phyloP scores from a whole-genome alignment of 2,888 invertebrate species.

The Laothoe populi region DNA sequence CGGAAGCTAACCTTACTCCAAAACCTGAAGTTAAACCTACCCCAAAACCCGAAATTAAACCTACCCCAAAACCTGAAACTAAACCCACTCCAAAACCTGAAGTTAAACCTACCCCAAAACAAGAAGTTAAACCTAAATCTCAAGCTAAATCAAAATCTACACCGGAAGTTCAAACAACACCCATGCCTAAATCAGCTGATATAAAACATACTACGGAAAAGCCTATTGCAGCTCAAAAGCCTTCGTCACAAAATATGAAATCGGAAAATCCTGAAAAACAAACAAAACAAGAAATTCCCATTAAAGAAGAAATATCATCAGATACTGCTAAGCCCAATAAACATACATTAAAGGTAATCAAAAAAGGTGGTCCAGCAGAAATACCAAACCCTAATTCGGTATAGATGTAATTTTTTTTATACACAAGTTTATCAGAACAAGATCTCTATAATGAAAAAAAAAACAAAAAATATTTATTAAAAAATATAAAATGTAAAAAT shows the following conservation, averaged over 20 bases:
- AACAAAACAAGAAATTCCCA: conserved; percentile 66
- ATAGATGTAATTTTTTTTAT: conserved; percentile 29
- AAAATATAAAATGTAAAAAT: not conserved
- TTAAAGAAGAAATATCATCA: conserved; percentile 81
- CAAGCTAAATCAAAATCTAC: conserved; percentile 34
- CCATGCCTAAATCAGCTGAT: conserved; percentile 9
- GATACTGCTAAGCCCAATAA: conserved; percentile 82
- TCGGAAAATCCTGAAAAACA: conserved; percentile 30
- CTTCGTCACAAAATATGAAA: conserved; percentile 35
- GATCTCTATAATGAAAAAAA: conserved; percentile 37
- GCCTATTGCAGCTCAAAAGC: conserved; percentile 25
- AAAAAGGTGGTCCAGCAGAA: conserved; percentile 81
- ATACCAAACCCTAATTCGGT: conserved; percentile 70
- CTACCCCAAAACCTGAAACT: conserved; percentile 32
- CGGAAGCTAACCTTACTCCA: conserved; percentile 27
- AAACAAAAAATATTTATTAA: conserved; percentile 12
- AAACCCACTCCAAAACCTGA: conserved; percentile 30
- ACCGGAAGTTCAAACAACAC: conserved; percentile 30
- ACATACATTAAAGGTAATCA: conserved; percentile 85
- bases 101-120: conserved; percentile 30
- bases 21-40: conserved; percentile 36
- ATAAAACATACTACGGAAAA: not conserved
- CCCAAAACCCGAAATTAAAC: conserved; percentile 32
- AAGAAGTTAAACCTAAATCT: conserved; percentile 35
- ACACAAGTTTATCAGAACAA: conserved; percentile 38